A percentile compares a stretch with the other conserved stretches of the same genome.
These are phyloP conservation scores for Apotomis betuletana DNA, from an alignment of 2,888 invertebrate genomes.

Conservation along the genomic window DNA sequence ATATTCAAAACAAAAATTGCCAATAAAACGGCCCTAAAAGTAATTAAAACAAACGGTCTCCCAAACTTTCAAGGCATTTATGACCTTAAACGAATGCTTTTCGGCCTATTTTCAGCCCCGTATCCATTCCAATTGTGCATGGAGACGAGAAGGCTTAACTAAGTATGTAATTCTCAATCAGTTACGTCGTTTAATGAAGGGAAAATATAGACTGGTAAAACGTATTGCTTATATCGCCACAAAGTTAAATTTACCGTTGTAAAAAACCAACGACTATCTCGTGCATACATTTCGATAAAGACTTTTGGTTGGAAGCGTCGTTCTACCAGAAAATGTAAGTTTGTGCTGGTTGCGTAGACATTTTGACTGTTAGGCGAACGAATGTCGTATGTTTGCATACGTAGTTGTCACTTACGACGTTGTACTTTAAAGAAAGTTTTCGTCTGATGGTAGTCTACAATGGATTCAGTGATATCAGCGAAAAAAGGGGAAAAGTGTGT, in stretches of 20 bases:
- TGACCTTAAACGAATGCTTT: background rate
- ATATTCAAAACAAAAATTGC: slow-evolving; percentile 24
- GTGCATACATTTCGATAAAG: background rate
- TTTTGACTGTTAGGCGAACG: background rate
- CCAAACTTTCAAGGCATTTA: slow-evolving; percentile 5
- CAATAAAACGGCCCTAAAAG: slow-evolving; percentile 1
- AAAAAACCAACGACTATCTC: background rate
- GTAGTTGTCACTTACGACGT: background rate
- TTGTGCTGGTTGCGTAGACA: slow-evolving; percentile 3
- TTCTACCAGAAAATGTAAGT: slow-evolving; percentile 6
- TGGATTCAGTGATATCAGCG: slow-evolving; percentile 25
- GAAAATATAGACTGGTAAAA: slow-evolving; percentile 3
- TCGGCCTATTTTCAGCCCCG: background rate
- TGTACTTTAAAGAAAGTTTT: slow-evolving; percentile 1
- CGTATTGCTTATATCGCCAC: slow-evolving; percentile 3
- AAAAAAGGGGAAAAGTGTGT: slow-evolving; percentile 28
- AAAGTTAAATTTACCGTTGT: slow-evolving; percentile 13
- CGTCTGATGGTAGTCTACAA: slow-evolving; percentile 10
- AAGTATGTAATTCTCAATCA: background rate
- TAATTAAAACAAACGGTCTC: slow-evolving; percentile 11
- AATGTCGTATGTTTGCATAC: slow-evolving; percentile 1
- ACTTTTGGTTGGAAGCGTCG: background rate
- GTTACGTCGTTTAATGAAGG: background rate
- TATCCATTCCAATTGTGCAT: background rate
- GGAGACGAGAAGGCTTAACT: background rate